Conservation (phyloP, 2,888 invertebrate genomes). For the Stegana nigrithorax region DNA sequence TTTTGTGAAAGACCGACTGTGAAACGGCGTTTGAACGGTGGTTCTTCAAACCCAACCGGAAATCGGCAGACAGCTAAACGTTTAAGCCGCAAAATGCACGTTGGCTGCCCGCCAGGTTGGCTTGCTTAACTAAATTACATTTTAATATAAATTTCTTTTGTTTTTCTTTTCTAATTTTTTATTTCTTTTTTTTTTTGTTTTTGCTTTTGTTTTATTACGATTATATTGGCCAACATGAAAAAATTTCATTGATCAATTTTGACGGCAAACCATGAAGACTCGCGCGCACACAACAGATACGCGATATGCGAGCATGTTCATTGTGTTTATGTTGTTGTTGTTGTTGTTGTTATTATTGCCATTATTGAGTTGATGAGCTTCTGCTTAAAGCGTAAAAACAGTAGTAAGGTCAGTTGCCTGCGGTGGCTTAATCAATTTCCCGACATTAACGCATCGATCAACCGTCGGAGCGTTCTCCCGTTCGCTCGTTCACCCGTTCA, state of each 20-base stretch:
- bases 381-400: constrained; percentile 68
- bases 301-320: constrained; percentile 5
- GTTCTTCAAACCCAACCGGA: too few species aligned
- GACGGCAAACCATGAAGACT: not conserved
- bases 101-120: too few species aligned
- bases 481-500: constrained; percentile 27
- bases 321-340: constrained; percentile 28
- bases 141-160: constrained; percentile 50
- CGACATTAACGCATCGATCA: constrained; percentile 40
- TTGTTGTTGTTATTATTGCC: constrained; percentile 46
- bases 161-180: too few species aligned
- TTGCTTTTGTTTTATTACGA: too few species aligned
- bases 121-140: constrained; percentile 47
- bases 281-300: not conserved
- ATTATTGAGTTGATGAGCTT: constrained; percentile 65
- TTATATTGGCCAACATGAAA: constrained; percentile 36
- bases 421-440: constrained; percentile 67
- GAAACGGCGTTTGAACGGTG: too few species aligned
- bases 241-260: constrained; percentile 1
- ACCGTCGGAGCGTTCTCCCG: constrained; percentile 22
- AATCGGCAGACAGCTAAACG: too few species aligned
- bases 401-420: constrained; percentile 65
- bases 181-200: too few species aligned
- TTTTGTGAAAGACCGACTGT: too few species aligned
- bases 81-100: too few species aligned